Percentiles rank a stretch among this genome's conserved stretches.
Evolutionary conservation across 2,797 vertebrate species (phyloP).

Genomic region (Coluber constrictor): DNA sequence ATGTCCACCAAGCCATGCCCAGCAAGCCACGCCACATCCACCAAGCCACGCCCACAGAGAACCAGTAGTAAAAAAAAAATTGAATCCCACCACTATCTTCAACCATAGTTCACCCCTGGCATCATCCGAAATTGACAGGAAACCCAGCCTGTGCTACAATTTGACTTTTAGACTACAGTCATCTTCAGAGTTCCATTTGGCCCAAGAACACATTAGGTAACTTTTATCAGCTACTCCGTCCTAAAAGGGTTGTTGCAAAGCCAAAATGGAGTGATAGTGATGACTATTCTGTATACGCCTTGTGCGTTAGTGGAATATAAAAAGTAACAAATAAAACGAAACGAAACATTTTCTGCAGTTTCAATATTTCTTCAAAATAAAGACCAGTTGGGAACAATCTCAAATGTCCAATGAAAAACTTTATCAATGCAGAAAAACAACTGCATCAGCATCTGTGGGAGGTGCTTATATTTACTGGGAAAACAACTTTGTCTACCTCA

Average conservation of each 20-base stretch:
- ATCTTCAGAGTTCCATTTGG: not conserved
- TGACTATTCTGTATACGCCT: not conserved
- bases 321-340: not conserved
- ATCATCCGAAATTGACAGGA: not conserved
- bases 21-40: no score
- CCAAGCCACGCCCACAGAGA: no score
- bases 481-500: not conserved
- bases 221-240: not conserved
- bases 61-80: no score
- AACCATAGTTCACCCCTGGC: not conserved
- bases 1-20: no score
- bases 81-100: no score
- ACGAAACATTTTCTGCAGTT: not conserved
- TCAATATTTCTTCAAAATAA: not conserved
- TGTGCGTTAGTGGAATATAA: not conserved
- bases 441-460: not conserved
- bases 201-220: not conserved
- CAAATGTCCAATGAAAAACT: not conserved
- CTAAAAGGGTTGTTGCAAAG: not conserved
- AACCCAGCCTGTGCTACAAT: not conserved
- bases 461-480: not conserved
- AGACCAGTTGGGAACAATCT: not conserved
- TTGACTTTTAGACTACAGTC: not conserved
- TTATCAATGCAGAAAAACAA: not conserved
- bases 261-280: not conserved